A percentile compares a stretch with the other conserved stretches of the same genome.
phyloP scores from a whole-genome alignment of 2,797 vertebrate species.

The Sebastes nivosus region DNA sequence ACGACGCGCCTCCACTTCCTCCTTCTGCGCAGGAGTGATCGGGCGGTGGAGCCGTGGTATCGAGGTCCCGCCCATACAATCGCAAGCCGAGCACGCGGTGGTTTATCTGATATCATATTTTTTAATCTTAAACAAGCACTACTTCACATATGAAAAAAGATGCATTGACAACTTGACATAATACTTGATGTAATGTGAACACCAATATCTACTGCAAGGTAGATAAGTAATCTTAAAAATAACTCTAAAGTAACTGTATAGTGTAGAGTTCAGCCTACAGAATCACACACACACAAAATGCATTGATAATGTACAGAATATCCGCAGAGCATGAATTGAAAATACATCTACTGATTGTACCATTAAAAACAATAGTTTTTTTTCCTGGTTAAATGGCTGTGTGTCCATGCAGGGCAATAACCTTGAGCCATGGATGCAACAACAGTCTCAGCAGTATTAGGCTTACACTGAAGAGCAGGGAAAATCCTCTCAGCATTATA shows the following conservation, averaged over 20 bases:
- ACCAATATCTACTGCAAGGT: not conserved
- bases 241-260: not conserved
- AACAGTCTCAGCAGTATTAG: conserved; percentile 29
- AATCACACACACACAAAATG: not conserved
- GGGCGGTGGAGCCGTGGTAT: too few relatives aligned
- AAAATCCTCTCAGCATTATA: conserved; percentile 27
- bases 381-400: conserved; percentile 7
- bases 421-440: conserved; percentile 15
- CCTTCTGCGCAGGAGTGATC: too few relatives aligned
- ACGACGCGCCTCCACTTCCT: too few relatives aligned
- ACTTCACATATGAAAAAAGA: not conserved
- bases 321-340: not conserved
- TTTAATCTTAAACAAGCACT: not conserved
- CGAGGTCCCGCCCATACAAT: too few relatives aligned
- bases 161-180: not conserved
- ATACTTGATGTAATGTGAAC: not conserved
- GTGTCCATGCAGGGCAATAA: not conserved
- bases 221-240: not conserved
- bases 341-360: not conserved
- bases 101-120: not conserved
- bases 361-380: not conserved
- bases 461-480: conserved; percentile 30
- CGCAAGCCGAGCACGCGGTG: too few relatives aligned
- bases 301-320: not conserved
- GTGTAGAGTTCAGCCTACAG: not conserved